Percentiles rank a stretch among this genome's conserved stretches.
Evolutionary conservation across 2,888 invertebrate genomes (phyloP).

Genomic region (Platycnemis pennipes): DNA sequence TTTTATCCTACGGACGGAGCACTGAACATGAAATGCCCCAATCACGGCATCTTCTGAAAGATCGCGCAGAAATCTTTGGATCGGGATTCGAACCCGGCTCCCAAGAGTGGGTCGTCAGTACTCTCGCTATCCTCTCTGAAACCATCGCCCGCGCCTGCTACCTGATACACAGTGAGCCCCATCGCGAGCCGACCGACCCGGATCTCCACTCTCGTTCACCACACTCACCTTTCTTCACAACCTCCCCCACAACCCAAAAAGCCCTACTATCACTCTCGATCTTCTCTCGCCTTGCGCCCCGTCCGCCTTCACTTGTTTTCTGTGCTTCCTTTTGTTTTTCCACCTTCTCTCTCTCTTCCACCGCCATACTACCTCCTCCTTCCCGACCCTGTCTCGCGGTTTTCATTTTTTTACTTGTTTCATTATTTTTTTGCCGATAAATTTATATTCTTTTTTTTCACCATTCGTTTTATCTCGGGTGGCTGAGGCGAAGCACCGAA

Average conservation of each 20-base stretch:
- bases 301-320: background rate
- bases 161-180: background rate
- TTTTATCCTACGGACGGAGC: too few species aligned
- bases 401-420: background rate
- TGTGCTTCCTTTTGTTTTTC: background rate
- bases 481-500: background rate
- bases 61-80: too few species aligned
- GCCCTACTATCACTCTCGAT: constrained; percentile 34
- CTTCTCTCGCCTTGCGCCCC: background rate
- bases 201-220: background rate
- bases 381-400: background rate
- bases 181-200: background rate
- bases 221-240: background rate
- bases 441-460: background rate
- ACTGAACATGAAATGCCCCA: too few species aligned
- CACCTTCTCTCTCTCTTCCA: background rate
- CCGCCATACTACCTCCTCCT: background rate
- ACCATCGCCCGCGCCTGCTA: background rate
- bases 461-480: background rate
- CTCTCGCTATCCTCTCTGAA: background rate
- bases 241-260: background rate
- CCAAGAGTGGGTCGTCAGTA: too few species aligned
- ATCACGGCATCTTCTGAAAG: too few species aligned
- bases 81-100: too few species aligned
- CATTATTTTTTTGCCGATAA: background rate